Base-by-base conservation (phyloP, 2,797 vertebrate species). In the Coccyzus lansbergi region DNA sequence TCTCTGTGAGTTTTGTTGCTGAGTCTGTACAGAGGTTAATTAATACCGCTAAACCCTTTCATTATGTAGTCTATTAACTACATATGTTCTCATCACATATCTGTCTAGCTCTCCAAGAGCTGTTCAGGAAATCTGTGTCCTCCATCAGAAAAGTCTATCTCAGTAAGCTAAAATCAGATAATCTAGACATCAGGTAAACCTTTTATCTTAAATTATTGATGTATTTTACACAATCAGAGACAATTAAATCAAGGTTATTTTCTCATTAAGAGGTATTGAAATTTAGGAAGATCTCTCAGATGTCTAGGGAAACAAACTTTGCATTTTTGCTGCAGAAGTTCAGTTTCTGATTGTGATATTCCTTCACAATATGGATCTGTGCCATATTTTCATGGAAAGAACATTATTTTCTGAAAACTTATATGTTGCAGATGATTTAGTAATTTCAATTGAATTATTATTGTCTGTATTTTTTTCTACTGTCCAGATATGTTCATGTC, bases 301-400 rank as follows among this genome's bases (percentile, higher is more conserved):
- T 51, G 7, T 29, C 13, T 71, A 68, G 7, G 10, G 24, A 64
- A 83, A 69, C 1, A 74, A 62, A 72, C 20, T 59, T 68, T 21
- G 9, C 8, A 18, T 36, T 55, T 91, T 91, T 0, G 0, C 20
- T 4, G 4, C 8, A 12, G n/a, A 11, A 65, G 15, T 46, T 88
- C 26, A n/a, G 17, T 55, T 74, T 11, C 36, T 52, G 26, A 29
- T 51, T 58, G 26, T 65, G 53, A 51, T 65, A 62, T 48, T 88
- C 8, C 16, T 67, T 8, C 16, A 75, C 9, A 48, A 22, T 22
- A 48, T 48, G 79, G 16, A 24, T 18, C 12, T 62, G 14, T 52
- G 19, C 12, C 48, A 67, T 12, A 24, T 68, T 46, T 62, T 44
- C 6, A 67, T 19, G 24, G 38, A 28, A 68, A 58, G 3, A 2